phyloP scores from a whole-genome alignment of 2,113 vertebrate genomes.

The Lanius ludovicianus region DNA sequence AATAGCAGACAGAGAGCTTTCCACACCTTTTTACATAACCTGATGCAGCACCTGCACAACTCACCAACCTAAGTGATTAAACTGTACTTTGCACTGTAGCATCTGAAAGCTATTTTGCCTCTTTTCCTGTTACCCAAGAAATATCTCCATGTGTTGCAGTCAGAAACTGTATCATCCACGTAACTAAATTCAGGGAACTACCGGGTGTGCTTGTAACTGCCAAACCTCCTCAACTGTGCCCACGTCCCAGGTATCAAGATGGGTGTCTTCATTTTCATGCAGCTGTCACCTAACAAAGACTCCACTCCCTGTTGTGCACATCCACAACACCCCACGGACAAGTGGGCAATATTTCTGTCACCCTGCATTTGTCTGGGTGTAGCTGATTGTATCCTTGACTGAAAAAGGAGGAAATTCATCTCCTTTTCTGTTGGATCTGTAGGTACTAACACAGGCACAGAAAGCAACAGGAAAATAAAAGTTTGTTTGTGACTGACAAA shows the following conservation, averaged over 20 bases:
- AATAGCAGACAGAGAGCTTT: neutral
- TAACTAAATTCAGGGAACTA: neutral
- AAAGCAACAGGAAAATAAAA: neutral
- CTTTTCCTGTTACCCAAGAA: neutral
- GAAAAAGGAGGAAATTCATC: neutral
- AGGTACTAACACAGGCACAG: neutral
- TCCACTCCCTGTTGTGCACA: neutral
- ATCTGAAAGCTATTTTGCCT: neutral
- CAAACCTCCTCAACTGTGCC: neutral
- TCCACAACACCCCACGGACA: neutral
- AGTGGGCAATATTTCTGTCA: neutral
- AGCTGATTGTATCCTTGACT: neutral
- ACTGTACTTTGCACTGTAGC: neutral
- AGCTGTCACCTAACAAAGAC: neutral
- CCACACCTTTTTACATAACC: neutral
- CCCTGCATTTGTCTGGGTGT: neutral
- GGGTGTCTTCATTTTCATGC: neutral
- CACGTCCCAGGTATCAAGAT: accelerated
- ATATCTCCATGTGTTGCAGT: neutral
- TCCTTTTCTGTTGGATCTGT: neutral
- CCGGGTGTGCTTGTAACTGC: accelerated
- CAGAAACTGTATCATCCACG: accelerated
- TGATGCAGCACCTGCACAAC: neutral
- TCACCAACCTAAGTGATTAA: neutral
- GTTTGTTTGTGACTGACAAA: neutral